phyloP scores from a whole-genome alignment of 2,888 invertebrate species.

The Monopis laevigella region DNA sequence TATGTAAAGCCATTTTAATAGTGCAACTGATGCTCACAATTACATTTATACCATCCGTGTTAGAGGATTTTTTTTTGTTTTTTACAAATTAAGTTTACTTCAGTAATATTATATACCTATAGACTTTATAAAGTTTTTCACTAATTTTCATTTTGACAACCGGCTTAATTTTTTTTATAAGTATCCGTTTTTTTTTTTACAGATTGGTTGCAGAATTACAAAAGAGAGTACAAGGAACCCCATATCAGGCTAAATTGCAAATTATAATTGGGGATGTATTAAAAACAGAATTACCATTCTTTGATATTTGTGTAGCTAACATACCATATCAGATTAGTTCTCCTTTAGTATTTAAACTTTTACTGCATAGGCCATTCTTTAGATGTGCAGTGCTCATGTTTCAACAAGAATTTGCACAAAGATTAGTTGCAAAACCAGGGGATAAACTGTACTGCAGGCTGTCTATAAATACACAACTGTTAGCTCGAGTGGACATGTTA shows the following conservation, averaged over 20 bases:
- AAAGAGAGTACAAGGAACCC: constrained; percentile 93
- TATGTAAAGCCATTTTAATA: no score
- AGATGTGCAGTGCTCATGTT: constrained; percentile 99
- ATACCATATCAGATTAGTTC: constrained; percentile 98
- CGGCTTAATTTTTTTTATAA: no score
- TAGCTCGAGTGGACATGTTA: constrained; percentile 93
- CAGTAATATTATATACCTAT: no score
- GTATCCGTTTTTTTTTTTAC: constrained; percentile 25
- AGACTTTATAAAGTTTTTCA: no score
- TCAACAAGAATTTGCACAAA: constrained; percentile 97
- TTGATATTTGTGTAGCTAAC: constrained; percentile 98
- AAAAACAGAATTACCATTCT: constrained; percentile 93
- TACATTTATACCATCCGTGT: no score
- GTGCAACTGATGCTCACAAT: no score
- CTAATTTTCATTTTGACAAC: no score
- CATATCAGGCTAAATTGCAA: constrained; percentile 88
- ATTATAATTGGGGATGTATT: constrained; percentile 95
- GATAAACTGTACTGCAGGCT: constrained; percentile 96
- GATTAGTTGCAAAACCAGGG: constrained; percentile 96
- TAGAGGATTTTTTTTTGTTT: no score
- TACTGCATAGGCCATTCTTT: constrained; percentile 85
- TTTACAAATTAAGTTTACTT: no score
- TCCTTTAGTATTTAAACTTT: constrained; percentile 92
- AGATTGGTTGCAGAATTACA: constrained; percentile 96
- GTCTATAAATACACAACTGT: constrained; percentile 94